These are phyloP conservation scores for Caenorhabditis becei DNA, from an alignment of 2,888 invertebrate genomes.

Conservation along the genomic window DNA sequence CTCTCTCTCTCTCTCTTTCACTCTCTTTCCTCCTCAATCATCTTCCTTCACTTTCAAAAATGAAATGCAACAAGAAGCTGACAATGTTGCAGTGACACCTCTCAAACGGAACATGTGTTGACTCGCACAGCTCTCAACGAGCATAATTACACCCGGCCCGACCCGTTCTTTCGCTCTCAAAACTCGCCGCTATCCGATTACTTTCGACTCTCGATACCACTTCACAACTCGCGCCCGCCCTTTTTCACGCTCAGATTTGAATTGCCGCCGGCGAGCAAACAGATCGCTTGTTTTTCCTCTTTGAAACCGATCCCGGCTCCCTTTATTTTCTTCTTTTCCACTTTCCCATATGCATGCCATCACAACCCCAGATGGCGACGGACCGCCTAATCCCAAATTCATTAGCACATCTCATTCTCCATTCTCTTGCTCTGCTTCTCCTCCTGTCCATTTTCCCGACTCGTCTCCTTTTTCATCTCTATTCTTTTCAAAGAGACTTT, in stretches of 20 bases:
- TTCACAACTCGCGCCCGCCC: slow-evolving; percentile 6
- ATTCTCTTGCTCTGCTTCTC: slow-evolving; percentile 17
- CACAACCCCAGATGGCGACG: neutral
- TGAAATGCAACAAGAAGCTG: neutral
- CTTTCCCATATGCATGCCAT: neutral
- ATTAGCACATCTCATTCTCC: slow-evolving; percentile 38
- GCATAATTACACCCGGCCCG: slow-evolving; percentile 21
- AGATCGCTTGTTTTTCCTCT: neutral
- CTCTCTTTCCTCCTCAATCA: slow-evolving; percentile 16
- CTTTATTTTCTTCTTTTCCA: neutral
- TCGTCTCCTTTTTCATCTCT: neutral
- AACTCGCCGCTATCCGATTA: slow-evolving; percentile 28
- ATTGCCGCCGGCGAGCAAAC: neutral
- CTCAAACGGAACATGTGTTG: slow-evolving; percentile 28
- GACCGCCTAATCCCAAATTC: slow-evolving; percentile 39
- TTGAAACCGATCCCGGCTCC: neutral
- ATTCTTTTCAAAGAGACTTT: slow-evolving; percentile 2
- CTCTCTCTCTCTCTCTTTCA: slow-evolving; percentile 1
- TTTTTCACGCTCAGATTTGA: slow-evolving; percentile 16
- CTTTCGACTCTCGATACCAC: slow-evolving; percentile 11
- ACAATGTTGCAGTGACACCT: slow-evolving; percentile 19
- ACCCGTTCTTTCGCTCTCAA: slow-evolving; percentile 5
- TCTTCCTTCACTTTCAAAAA: slow-evolving; percentile 6
- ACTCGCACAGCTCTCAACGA: slow-evolving; percentile 1
- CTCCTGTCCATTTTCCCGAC: slow-evolving; percentile 9